Conservation (phyloP, 2,888 invertebrate genomes). For the Bembecia ichneumoniformis region DNA sequence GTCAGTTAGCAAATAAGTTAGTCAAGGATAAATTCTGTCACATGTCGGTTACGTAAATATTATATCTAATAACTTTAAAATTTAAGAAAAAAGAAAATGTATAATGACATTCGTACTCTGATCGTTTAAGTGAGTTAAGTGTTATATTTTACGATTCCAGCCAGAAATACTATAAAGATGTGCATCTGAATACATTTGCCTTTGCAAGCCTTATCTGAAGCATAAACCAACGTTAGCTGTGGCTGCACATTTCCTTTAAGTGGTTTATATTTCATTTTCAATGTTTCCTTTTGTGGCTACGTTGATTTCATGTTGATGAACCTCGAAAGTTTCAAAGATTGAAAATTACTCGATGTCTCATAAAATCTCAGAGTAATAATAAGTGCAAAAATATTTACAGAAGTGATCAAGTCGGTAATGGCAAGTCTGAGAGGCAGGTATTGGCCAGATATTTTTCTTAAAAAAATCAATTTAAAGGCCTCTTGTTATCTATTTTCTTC, state of each 20-base stretch:
- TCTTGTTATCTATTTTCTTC: no score
- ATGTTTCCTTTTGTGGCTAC: constrained; percentile 35
- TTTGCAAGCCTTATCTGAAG: constrained; percentile 43
- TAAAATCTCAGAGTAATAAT: no score
- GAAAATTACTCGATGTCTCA: neutral
- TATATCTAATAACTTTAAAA: neutral
- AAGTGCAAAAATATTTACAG: no score
- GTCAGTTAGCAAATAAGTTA: no score
- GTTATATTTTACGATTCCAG: neutral
- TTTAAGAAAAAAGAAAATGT: neutral
- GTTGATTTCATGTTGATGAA: constrained; percentile 5
- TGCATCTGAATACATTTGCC: constrained; percentile 47
- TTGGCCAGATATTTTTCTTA: no score
- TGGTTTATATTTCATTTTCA: constrained; percentile 40
- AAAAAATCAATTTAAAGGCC: no score
- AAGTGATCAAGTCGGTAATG: no score
- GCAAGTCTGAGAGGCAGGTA: no score
- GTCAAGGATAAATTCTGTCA: no score
- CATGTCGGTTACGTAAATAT: neutral
- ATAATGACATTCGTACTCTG: neutral
- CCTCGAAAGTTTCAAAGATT: constrained; percentile 5
- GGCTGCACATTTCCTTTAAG: constrained; percentile 45
- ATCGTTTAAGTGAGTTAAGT: neutral
- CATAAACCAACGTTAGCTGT: constrained; percentile 60
- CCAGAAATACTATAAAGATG: constrained; percentile 28